A percentile compares a stretch with the other conserved stretches of the same genome.
Conservation (phyloP, 1,140 invertebrate species). For the Holcopasites calliopsidis region DNA sequence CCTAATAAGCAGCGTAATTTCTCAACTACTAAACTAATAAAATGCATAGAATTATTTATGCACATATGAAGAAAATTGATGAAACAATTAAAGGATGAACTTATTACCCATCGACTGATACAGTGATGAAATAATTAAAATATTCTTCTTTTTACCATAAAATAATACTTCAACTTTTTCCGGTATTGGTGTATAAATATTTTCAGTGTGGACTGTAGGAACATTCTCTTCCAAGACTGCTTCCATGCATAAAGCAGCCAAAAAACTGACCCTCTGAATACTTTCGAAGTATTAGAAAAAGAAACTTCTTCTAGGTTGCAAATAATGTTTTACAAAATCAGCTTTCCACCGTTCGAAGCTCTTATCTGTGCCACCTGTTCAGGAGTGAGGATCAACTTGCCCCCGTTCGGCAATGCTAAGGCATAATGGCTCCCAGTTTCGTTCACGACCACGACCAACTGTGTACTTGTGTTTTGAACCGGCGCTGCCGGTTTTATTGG, state of each 20-base stretch:
- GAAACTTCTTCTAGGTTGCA: not conserved
- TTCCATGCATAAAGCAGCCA: too few species aligned
- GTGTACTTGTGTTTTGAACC: slow-evolving; percentile 50
- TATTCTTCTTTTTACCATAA: not conserved
- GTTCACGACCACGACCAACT: slow-evolving; percentile 77
- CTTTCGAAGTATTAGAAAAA: not conserved
- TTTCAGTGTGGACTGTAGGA: not conserved
- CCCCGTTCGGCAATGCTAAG: slow-evolving; percentile 74
- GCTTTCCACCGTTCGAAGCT: slow-evolving; percentile 76
- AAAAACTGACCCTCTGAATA: too few species aligned
- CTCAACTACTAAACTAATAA: not conserved
- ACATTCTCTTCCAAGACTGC: slow-evolving; percentile 8
- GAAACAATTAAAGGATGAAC: not conserved
- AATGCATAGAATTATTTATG: not conserved
- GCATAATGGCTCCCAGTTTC: slow-evolving; percentile 78
- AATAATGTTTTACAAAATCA: slow-evolving; percentile 65
- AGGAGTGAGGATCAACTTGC: slow-evolving; percentile 76
- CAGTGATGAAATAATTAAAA: not conserved
- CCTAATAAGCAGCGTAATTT: too few species aligned
- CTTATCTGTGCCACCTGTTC: slow-evolving; percentile 77
- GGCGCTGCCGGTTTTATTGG: slow-evolving; percentile 66
- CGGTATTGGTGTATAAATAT: not conserved
- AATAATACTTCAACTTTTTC: not conserved
- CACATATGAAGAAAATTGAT: not conserved
- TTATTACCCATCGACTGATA: not conserved